A percentile compares a stretch with the other conserved stretches of the same genome.
Conservation (phyloP, 2,113 vertebrate genomes). For the Silurus meridionalis region DNA sequence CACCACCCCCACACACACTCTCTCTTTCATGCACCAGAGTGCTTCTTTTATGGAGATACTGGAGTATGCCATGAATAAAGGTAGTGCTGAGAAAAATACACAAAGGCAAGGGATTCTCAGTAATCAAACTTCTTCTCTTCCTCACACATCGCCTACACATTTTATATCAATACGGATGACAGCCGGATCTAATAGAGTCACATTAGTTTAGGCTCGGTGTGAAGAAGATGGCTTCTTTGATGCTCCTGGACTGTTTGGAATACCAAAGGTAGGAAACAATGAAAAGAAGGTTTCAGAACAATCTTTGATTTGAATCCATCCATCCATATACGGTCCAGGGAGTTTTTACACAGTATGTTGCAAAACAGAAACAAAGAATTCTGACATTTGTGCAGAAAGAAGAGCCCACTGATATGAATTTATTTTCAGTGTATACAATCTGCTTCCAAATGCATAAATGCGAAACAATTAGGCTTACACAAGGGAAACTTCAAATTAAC, state of each 20-base stretch:
- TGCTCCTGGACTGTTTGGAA: neutral
- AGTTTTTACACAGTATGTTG: neutral
- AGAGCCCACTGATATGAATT: neutral
- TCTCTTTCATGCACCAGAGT: conserved; percentile 26
- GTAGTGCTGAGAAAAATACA: conserved; percentile 32
- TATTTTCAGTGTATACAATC: neutral
- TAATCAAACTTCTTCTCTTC: conserved; percentile 39
- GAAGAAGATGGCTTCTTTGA: conserved; percentile 16
- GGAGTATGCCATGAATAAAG: conserved; percentile 40
- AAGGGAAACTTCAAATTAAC: conserved; percentile 13
- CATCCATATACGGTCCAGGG: neutral
- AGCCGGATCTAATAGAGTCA: conserved; percentile 36
- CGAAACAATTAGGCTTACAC: conserved; percentile 9
- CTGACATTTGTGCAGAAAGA: neutral
- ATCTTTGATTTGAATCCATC: neutral
- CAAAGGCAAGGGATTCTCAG: conserved; percentile 37
- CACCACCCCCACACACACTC: neutral
- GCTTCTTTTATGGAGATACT: conserved; percentile 35
- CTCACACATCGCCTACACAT: conserved; percentile 35
- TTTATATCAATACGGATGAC: conserved; percentile 47
- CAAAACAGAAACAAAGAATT: neutral
- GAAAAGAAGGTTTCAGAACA: neutral
- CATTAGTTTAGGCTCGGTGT: conserved; percentile 34
- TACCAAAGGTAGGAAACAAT: neutral
- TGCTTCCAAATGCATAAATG: neutral